A percentile compares a stretch with the other conserved stretches of the same genome.
Conservation (phyloP, 2,113 vertebrate species). For the Erythrocercus mccallii region DNA sequence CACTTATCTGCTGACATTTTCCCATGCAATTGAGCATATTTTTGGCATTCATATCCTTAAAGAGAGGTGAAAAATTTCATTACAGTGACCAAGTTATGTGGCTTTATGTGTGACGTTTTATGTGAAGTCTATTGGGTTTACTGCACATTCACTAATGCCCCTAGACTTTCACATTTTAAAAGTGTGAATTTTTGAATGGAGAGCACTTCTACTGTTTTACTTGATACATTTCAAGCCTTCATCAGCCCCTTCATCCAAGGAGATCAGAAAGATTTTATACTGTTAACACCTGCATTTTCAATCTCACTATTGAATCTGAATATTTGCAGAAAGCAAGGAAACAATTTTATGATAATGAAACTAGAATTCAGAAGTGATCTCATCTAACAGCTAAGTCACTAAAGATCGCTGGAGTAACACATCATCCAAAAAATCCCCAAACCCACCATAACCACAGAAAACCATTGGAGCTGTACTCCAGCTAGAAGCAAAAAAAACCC, state of each 20-base stretch:
- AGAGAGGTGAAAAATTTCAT: neutral
- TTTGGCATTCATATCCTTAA: neutral
- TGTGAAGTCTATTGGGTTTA: neutral
- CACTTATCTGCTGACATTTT: accelerated
- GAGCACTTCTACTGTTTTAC: neutral
- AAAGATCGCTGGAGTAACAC: neutral
- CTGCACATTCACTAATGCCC: neutral
- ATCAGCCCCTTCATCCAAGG: neutral
- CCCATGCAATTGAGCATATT: neutral
- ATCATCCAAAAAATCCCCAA: neutral
- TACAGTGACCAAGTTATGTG: neutral
- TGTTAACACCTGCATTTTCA: neutral
- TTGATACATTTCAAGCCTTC: neutral
- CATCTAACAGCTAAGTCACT: neutral
- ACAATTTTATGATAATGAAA: neutral
- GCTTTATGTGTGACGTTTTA: neutral
- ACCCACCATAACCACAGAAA: neutral
- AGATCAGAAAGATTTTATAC: neutral
- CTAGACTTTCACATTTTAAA: neutral
- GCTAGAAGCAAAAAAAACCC: neutral
- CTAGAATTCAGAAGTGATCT: neutral
- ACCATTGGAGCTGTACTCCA: neutral
- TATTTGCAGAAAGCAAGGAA: neutral
- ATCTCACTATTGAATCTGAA: neutral
- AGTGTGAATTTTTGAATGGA: neutral